Conservation (phyloP, 2,113 vertebrate genomes). For the Sarotherodon lohbergeri region DNA sequence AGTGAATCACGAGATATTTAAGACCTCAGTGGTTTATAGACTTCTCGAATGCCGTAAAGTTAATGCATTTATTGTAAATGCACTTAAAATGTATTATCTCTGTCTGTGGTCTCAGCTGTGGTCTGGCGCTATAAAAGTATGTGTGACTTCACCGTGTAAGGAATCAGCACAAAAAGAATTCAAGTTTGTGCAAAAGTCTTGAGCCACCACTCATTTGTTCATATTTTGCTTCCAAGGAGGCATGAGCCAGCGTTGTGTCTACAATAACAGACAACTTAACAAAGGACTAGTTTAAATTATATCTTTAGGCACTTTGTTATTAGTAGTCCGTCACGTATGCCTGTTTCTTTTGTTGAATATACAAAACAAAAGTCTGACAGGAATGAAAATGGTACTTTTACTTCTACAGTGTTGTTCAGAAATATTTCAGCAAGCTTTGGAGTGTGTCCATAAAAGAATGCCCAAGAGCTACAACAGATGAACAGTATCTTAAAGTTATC, state of each 20-base stretch:
- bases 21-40: conserved; percentile 12
- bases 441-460: not conserved
- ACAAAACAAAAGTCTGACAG: not conserved
- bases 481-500: not conserved
- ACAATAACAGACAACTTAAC: not conserved
- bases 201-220: not conserved
- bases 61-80: not conserved
- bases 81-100: not conserved
- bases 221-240: not conserved
- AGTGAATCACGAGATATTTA: conserved; percentile 8
- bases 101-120: not conserved
- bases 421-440: not conserved
- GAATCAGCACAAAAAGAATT: not conserved
- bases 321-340: not conserved
- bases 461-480: not conserved
- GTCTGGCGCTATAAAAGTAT: not conserved
- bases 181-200: not conserved
- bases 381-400: not conserved
- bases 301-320: not conserved
- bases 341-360: not conserved
- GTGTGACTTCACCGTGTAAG: not conserved
- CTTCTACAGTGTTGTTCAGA: not conserved
- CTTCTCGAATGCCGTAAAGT: not conserved
- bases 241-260: not conserved
- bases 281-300: not conserved